Base-by-base conservation (phyloP, 2,797 vertebrate species). In the Nannoperca obscura region DNA sequence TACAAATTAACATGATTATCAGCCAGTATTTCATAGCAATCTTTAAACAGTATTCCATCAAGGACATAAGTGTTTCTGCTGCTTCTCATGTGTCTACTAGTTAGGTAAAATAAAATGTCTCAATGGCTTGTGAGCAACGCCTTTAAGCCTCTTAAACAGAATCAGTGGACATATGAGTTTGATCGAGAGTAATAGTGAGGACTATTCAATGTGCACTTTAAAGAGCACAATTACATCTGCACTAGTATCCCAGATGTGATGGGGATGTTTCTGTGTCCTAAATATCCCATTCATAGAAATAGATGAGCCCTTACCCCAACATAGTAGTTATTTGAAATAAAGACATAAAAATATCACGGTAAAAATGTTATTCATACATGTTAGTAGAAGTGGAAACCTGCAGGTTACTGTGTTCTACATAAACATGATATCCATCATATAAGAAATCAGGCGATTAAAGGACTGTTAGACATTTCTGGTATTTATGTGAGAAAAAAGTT, bases 111-210 rank as follows among this genome's bases (percentile, higher is more conserved):
- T 52, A 46, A 57, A 46, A 61, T 47, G 57, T 71, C 32, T 32
- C 17, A 30, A 17, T 42, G 44, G 4, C 44, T 54, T 59, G 30
- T 22, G 38, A n/a, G 53, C 52, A 42, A 67, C 59, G 47, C 20
- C 60, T 49, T 53, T 38, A 58, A 80, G 61, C 49, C 70, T 83
- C 60, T 72, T 73, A 67, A 64, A 74, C 17, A 34, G 54, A 80
- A 78, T 60, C 73, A 74, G 53, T 22, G 27, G 11, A 40, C 22
- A 68, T 24, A 34, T 66, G 11, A 72, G 42, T 77, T 71, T 42
- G 47, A 60, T 76, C 64, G 44, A 36, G 30, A 58, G 44, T 27
- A 46, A 65, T 75, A 63, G 59, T 24, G 4, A 8, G n/a, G 38
- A 68, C 65, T 62, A 68, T 22, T 27, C 32, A 27, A 46, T 15